Percentiles rank a stretch among this genome's conserved stretches.
These are phyloP conservation scores for Oryzias curvinotus DNA, from an alignment of 2,113 vertebrate species.

Conservation along the genomic window DNA sequence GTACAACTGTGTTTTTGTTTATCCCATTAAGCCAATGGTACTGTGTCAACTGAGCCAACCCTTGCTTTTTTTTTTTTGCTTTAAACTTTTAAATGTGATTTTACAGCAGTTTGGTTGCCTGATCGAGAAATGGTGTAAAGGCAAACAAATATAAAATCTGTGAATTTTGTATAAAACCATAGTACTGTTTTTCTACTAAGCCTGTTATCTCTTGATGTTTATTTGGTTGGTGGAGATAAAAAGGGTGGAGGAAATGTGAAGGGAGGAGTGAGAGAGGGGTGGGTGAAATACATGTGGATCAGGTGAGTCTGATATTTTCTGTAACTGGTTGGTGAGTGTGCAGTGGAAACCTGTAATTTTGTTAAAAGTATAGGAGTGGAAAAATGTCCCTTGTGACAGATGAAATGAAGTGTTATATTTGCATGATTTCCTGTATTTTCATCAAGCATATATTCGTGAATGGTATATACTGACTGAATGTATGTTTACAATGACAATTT, in stretches of 20 bases:
- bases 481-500: slow-evolving; percentile 61
- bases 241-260: not conserved
- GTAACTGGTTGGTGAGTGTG: slow-evolving; percentile 69
- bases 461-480: slow-evolving; percentile 73
- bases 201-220: slow-evolving; percentile 73
- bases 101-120: slow-evolving; percentile 69
- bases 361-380: slow-evolving; percentile 63
- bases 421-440: slow-evolving; percentile 83
- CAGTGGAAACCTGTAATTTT: slow-evolving; percentile 78
- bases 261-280: not conserved
- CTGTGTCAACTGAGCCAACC: slow-evolving; percentile 9
- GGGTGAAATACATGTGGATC: not conserved
- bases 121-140: slow-evolving; percentile 23
- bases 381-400: slow-evolving; percentile 66
- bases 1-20: slow-evolving; percentile 1
- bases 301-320: slow-evolving; percentile 34
- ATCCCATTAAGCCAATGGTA: not conserved
- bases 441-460: slow-evolving; percentile 69
- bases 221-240: slow-evolving; percentile 21
- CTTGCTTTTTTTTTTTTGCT: slow-evolving; percentile 15
- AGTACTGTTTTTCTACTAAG: slow-evolving; percentile 78
- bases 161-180: slow-evolving; percentile 81
- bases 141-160: slow-evolving; percentile 70
- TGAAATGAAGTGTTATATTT: slow-evolving; percentile 83
- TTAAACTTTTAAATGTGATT: slow-evolving; percentile 32